Conservation (phyloP, 2,113 vertebrate species). For the Pandion haliaetus region DNA sequence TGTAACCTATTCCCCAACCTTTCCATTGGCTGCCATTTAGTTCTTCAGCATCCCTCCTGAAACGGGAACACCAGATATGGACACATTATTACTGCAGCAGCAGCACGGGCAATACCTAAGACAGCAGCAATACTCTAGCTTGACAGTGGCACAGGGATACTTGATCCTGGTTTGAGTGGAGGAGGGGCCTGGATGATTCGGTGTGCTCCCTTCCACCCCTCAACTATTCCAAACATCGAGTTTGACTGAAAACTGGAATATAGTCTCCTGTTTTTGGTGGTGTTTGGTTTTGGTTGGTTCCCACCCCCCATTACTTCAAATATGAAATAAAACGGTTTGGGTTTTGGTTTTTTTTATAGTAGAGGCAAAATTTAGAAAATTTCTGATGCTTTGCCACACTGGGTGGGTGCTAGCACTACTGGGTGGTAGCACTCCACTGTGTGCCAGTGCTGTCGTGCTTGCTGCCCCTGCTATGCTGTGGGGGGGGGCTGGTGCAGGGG, state of each 20-base stretch:
- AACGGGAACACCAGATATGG: not conserved
- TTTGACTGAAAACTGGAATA: not conserved
- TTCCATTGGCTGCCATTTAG: not conserved
- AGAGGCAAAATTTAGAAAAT: not conserved
- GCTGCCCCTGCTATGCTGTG: not conserved
- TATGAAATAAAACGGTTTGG: not conserved
- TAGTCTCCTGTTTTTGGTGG: not conserved
- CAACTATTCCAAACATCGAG: not conserved
- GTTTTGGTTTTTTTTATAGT: not conserved
- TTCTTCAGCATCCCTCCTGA: not conserved
- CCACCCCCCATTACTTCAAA: not conserved
- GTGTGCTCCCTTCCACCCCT: not conserved
- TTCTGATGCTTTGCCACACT: not conserved
- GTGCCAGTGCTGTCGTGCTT: not conserved
- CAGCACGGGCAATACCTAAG: not conserved
- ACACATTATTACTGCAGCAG: not conserved
- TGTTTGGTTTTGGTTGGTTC: not conserved
- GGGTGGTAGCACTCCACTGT: not conserved
- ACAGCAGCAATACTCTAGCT: not conserved
- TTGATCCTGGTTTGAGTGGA: not conserved
- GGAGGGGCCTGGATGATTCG: not conserved
- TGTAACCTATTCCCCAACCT: not conserved
- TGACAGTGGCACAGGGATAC: no score
- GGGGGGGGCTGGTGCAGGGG: not conserved
- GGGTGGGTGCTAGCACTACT: not conserved